Conservation (phyloP, 2,797 vertebrate genomes). For the Capromys pilorides region DNA sequence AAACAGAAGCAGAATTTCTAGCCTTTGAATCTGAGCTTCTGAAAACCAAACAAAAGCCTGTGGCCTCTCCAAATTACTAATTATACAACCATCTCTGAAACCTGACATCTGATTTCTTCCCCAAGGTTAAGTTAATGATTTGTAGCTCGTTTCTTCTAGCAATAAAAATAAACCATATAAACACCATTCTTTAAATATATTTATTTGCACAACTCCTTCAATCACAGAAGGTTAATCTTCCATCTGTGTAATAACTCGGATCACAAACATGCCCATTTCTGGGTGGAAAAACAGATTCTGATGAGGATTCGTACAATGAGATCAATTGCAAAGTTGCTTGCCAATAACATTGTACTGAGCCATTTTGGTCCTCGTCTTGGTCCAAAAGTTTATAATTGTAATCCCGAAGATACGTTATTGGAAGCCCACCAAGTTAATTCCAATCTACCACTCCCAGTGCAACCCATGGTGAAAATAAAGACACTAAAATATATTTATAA, state of each 20-base stretch:
- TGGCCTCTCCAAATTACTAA: conserved; percentile 66
- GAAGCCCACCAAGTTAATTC: too few relatives aligned
- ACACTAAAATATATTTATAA: too few relatives aligned
- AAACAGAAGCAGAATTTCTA: conserved; percentile 75
- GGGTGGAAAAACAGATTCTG: conserved; percentile 41
- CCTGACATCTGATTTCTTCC: conserved; percentile 20
- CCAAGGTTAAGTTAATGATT: conserved; percentile 52
- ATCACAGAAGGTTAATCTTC: conserved; percentile 36
- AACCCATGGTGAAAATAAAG: too few relatives aligned
- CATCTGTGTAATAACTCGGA: conserved; percentile 54
- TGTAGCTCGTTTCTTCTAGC: conserved; percentile 41
- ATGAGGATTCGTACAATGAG: conserved; percentile 21
- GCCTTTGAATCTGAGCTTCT: conserved; percentile 66
- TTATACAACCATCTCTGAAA: conserved; percentile 55
- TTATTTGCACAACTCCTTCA: conserved; percentile 44
- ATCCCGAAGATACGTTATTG: too few relatives aligned
- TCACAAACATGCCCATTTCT: conserved; percentile 49
- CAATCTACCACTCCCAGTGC: too few relatives aligned
- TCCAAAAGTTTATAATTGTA: too few relatives aligned
- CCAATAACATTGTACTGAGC: background rate
- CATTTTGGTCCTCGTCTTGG: too few relatives aligned
- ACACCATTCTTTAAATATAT: conserved; percentile 35
- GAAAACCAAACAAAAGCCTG: conserved; percentile 70
- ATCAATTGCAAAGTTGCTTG: background rate
- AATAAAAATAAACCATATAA: conserved; percentile 56